phyloP scores from a whole-genome alignment of 2,888 invertebrate genomes.

The Melieria crassipennis region DNA sequence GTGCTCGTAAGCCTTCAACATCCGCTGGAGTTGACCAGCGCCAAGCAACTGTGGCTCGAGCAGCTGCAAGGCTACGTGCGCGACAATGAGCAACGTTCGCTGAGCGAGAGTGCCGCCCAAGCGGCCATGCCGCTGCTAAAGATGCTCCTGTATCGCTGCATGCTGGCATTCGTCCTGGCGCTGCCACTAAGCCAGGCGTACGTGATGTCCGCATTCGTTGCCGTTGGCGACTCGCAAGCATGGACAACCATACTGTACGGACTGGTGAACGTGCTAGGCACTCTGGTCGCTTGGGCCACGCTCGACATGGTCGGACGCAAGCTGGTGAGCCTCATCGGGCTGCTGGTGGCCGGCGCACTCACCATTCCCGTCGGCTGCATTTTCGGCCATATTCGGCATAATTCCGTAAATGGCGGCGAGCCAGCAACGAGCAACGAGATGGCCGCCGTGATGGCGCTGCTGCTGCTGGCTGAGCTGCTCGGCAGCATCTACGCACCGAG shows the following conservation, averaged over 20 bases:
- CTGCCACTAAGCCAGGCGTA: conserved; percentile 47
- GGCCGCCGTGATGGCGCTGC: conserved; percentile 41
- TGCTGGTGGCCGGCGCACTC: conserved; percentile 49
- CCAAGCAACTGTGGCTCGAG: conserved; percentile 40
- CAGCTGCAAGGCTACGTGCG: conserved; percentile 52
- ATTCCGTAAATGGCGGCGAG: too few species aligned
- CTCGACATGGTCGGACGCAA: conserved; percentile 51
- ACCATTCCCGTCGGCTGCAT: conserved; percentile 49
- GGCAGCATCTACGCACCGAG: conserved; percentile 51
- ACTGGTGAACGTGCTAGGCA: conserved; percentile 49
- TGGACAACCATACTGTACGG: conserved; percentile 47
- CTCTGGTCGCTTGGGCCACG: conserved; percentile 38
- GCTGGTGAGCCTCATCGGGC: conserved; percentile 42
- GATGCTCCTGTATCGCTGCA: conserved; percentile 50
- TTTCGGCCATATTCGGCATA: conserved; percentile 4
- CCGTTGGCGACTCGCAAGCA: not conserved
- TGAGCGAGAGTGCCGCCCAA: conserved; percentile 17
- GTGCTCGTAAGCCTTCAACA: conserved; percentile 42
- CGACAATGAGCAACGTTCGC: conserved; percentile 41
- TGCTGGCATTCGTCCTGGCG: conserved; percentile 55
- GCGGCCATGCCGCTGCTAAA: conserved; percentile 50
- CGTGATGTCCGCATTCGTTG: not conserved
- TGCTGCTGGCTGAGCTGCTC: conserved; percentile 43
- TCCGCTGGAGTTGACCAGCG: conserved; percentile 27
- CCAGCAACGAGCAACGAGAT: conserved; percentile 30